These are phyloP conservation scores for Hydriomena furcata DNA, from an alignment of 2,888 invertebrate genomes.

Conservation along the genomic window DNA sequence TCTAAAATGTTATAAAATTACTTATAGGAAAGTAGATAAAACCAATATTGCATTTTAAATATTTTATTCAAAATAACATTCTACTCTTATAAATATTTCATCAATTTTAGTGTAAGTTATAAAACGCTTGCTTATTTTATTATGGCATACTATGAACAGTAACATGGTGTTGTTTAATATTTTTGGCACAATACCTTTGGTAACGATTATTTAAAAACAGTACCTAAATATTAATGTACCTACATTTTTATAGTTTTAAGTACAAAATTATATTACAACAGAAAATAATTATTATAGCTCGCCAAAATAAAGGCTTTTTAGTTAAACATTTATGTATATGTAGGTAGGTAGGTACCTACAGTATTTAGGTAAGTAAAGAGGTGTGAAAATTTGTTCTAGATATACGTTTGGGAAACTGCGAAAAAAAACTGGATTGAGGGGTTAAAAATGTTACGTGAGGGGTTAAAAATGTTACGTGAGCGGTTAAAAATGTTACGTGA, in stretches of 20 bases:
- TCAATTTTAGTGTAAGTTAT: conserved; percentile 50
- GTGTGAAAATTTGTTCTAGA: too few relatives aligned
- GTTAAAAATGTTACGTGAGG: too few relatives aligned
- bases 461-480: too few relatives aligned
- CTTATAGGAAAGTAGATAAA: background rate
- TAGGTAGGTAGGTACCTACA: background rate
- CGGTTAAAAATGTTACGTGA: too few relatives aligned
- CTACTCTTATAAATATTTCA: conserved; percentile 48
- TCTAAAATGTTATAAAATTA: too few relatives aligned
- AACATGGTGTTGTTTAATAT: conserved; percentile 10
- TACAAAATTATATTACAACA: conserved; percentile 19
- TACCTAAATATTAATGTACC: too few relatives aligned
- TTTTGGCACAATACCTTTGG: conserved; percentile 55
- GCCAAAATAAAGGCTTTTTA: background rate
- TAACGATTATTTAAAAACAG: conserved; percentile 5
- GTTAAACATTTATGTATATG: background rate
- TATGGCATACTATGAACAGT: conserved; percentile 15
- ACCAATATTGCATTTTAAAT: conserved; percentile 43
- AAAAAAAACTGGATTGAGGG: too few relatives aligned
- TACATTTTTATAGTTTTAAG: conserved; percentile 13
- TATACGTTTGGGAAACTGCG: too few relatives aligned
- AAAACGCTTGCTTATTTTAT: conserved; percentile 56
- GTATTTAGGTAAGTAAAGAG: too few relatives aligned
- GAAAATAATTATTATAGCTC: background rate
- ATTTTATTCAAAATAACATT: conserved; percentile 75